Evolutionary conservation across 2,113 vertebrate genomes (phyloP).

Genomic region (Chunga burmeisteri): DNA sequence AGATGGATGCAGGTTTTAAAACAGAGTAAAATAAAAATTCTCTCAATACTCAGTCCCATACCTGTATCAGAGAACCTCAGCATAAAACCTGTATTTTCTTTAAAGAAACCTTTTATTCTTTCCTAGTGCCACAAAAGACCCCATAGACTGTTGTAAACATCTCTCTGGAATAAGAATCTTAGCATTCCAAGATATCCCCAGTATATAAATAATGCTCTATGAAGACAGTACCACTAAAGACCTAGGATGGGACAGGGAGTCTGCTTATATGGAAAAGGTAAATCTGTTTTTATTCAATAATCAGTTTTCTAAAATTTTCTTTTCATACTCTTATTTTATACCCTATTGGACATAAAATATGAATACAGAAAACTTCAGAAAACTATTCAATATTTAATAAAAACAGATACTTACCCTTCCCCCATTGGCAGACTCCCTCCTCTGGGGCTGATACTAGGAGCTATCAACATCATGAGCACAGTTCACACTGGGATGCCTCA

Average conservation of each 20-base stretch:
- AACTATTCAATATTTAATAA: slow-evolving; percentile 63
- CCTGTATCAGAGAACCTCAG: neutral
- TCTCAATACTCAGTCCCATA: neutral
- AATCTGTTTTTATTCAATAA: slow-evolving; percentile 69
- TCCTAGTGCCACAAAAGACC: neutral
- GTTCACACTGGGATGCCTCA: slow-evolving; percentile 37
- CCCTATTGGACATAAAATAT: slow-evolving; percentile 63
- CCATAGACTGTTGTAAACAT: neutral
- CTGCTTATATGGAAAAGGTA: neutral
- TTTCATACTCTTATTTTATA: slow-evolving; percentile 70
- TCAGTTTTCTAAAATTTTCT: slow-evolving; percentile 70
- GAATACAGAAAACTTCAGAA: slow-evolving; percentile 70
- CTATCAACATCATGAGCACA: slow-evolving; percentile 39
- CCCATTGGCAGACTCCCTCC: slow-evolving; percentile 45
- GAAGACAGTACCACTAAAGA: neutral
- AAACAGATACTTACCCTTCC: slow-evolving; percentile 65
- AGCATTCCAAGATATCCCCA: neutral
- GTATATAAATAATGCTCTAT: neutral
- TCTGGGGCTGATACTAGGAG: slow-evolving; percentile 53
- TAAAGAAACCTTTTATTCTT: neutral
- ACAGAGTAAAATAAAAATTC: neutral
- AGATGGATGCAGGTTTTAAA: neutral
- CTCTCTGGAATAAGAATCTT: neutral
- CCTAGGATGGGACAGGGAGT: neutral
- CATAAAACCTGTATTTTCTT: neutral